Percentiles rank a stretch among this genome's conserved stretches.
Evolutionary conservation across 1,140 invertebrate species (phyloP).

Genomic region (Eriocheir sinensis): DNA sequence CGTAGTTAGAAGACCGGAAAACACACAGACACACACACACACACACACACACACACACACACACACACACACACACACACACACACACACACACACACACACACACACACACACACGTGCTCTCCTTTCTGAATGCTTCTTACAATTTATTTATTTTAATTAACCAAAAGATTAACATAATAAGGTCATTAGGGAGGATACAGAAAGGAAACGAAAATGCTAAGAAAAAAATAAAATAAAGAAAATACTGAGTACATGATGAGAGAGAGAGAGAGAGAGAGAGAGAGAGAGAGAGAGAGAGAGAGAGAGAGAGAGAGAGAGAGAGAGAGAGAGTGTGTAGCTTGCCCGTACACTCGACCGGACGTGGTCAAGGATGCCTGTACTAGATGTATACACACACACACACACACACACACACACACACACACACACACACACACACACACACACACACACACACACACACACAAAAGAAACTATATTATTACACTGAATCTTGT

Average conservation of each 20-base stretch:
- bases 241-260: background rate
- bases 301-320: background rate
- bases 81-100: constrained; percentile 10
- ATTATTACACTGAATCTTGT: too few relatives aligned
- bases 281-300: constrained; percentile 1
- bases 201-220: too few relatives aligned
- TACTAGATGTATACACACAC: background rate
- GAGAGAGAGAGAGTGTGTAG: background rate
- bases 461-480: background rate
- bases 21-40: background rate
- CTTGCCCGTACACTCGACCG: constrained; percentile 18
- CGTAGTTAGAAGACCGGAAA: background rate
- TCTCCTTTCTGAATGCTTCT: too few relatives aligned
- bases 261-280: constrained; percentile 16
- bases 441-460: constrained; percentile 54
- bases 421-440: constrained; percentile 56
- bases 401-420: background rate
- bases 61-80: constrained; percentile 22
- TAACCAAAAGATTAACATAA: background rate
- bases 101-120: too few relatives aligned
- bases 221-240: background rate
- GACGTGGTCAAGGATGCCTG: constrained; percentile 47
- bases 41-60: constrained; percentile 14
- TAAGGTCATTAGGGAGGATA: background rate
- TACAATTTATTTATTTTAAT: background rate